phyloP scores from a whole-genome alignment of 2,888 invertebrate species.

The Leucophenga maculata region DNA sequence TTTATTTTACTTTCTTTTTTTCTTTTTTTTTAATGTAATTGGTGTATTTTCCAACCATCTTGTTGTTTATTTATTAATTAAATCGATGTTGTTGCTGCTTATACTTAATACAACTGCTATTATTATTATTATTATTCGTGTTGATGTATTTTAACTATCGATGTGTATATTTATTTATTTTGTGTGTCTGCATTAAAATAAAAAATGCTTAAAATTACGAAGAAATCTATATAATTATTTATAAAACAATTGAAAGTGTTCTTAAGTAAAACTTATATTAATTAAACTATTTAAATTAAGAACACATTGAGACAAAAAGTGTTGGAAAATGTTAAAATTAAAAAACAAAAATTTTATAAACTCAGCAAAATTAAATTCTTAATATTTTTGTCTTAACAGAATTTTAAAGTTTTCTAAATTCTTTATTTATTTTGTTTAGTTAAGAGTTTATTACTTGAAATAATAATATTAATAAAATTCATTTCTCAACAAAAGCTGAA shows the following conservation, averaged over 20 bases:
- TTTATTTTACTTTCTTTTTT: conserved; percentile 3
- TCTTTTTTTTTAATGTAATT: conserved; percentile 10
- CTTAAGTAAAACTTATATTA: background rate
- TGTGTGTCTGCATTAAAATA: conserved; percentile 25
- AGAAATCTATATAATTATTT: conserved; percentile 1
- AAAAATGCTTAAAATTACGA: background rate
- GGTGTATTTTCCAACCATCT: background rate
- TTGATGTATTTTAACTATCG: background rate
- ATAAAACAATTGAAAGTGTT: background rate
- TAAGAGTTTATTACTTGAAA: too few relatives aligned
- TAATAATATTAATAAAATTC: too few relatives aligned
- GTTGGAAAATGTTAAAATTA: too few relatives aligned
- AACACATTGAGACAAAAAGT: too few relatives aligned
- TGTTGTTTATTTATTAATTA: conserved; percentile 11
- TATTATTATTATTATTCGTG: conserved; percentile 6
- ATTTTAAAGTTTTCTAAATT: too few relatives aligned
- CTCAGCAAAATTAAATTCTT: too few relatives aligned
- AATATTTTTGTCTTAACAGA: too few relatives aligned
- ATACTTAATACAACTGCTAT: background rate
- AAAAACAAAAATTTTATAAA: too few relatives aligned
- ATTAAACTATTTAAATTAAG: background rate
- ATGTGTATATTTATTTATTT: conserved; percentile 17
- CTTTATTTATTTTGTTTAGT: too few relatives aligned
- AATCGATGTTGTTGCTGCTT: conserved; percentile 3
- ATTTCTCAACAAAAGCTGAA: too few relatives aligned